Conservation (phyloP, 1,140 invertebrate species). For the Meloidogyne hapla region DNA sequence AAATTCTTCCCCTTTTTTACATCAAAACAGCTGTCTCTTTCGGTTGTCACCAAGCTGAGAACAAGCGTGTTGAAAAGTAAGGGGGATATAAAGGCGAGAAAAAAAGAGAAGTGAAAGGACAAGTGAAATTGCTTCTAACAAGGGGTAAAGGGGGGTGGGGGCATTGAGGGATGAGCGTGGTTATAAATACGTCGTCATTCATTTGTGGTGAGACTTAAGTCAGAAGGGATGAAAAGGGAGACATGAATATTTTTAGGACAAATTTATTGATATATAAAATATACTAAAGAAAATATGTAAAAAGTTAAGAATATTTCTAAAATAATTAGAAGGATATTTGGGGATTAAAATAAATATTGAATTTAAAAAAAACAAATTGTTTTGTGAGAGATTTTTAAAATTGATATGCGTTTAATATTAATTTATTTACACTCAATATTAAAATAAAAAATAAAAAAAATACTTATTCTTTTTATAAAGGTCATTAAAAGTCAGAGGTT, state of each 20-base stretch:
- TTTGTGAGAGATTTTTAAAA: too few relatives aligned
- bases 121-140: neutral
- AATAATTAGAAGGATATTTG: too few relatives aligned
- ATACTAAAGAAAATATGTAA: neutral
- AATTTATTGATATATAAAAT: neutral
- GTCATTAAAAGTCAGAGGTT: too few relatives aligned
- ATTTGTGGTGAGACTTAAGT: neutral
- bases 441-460: too few relatives aligned
- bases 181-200: conserved; percentile 1
- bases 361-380: too few relatives aligned
- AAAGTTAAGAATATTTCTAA: too few relatives aligned
- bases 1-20: neutral
- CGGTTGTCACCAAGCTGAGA: neutral
- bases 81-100: neutral
- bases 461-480: too few relatives aligned
- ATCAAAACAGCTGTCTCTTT: conserved; percentile 2
- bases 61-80: conserved; percentile 1
- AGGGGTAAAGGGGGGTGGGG: neutral
- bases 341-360: too few relatives aligned
- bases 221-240: neutral
- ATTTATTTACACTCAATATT: too few relatives aligned
- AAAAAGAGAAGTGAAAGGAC: neutral
- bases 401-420: too few relatives aligned
- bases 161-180: neutral
- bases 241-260: neutral